Evolutionary conservation across 2,797 vertebrate genomes (phyloP).

Genomic region (Chanos chanos): DNA sequence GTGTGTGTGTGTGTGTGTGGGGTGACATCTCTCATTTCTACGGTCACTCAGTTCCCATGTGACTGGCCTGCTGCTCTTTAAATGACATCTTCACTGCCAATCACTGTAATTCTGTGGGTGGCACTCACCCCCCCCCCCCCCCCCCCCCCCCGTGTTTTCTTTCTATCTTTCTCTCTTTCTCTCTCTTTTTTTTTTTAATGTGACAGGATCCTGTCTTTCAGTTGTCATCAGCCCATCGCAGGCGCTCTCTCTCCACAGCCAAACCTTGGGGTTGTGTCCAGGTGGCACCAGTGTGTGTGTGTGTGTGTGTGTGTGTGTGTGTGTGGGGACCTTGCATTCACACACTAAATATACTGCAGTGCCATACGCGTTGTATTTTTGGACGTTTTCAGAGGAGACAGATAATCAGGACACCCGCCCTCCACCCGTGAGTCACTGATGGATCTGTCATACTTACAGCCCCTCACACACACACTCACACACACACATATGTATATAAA

Average conservation of each 20-base stretch:
- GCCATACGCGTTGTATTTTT: conserved; percentile 50
- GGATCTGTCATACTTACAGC: conserved; percentile 39
- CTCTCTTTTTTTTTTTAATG: conserved; percentile 37
- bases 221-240: conserved; percentile 23
- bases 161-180: neutral
- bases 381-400: conserved; percentile 68
- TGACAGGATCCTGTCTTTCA: conserved; percentile 54
- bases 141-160: neutral
- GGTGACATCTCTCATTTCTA: too few relatives aligned
- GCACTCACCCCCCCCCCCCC: too few relatives aligned
- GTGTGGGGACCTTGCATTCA: conserved; percentile 64
- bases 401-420: conserved; percentile 64
- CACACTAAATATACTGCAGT: conserved; percentile 55
- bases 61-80: too few relatives aligned
- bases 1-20: too few relatives aligned
- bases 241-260: conserved; percentile 12
- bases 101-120: too few relatives aligned
- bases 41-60: too few relatives aligned
- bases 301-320: conserved; percentile 75
- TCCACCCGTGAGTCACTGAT: conserved; percentile 58
- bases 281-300: conserved; percentile 71
- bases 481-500: neutral
- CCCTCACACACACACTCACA: neutral
- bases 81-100: too few relatives aligned
- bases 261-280: conserved; percentile 52